Evolutionary conservation across 1,140 invertebrate genomes (phyloP).

Genomic region (Hycleus cichorii): DNA sequence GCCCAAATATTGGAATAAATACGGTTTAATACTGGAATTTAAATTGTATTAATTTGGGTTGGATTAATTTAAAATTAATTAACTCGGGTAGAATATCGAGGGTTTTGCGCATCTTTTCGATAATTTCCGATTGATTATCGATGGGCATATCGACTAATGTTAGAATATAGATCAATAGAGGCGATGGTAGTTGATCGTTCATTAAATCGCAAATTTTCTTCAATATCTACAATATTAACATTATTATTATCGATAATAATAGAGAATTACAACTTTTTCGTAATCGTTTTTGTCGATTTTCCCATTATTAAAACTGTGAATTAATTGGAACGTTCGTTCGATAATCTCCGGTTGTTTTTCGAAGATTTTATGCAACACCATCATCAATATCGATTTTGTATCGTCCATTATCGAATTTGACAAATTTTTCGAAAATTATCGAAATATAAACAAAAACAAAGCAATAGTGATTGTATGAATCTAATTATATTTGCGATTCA

Average conservation of each 20-base stretch:
- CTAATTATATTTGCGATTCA: no score
- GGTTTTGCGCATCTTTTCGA: constrained; percentile 23
- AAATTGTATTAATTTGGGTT: background rate
- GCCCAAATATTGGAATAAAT: constrained; percentile 22
- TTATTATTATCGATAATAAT: background rate
- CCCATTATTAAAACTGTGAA: constrained; percentile 22
- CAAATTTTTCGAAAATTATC: no score
- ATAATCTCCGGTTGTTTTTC: constrained; percentile 26
- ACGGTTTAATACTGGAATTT: constrained; percentile 17
- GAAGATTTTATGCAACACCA: constrained; percentile 27
- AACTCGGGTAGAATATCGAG: constrained; percentile 18
- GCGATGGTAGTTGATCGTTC: constrained; percentile 27
- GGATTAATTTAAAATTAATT: constrained; percentile 1
- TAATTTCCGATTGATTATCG: constrained; percentile 16
- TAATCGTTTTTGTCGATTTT: constrained; percentile 21
- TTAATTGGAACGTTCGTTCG: constrained; percentile 21
- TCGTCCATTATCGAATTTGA: constrained; percentile 23
- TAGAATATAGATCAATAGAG: constrained; percentile 30
- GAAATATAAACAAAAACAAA: no score
- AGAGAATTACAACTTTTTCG: constrained; percentile 11
- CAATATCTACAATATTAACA: constrained; percentile 19
- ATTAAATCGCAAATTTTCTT: constrained; percentile 24
- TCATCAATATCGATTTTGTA: constrained; percentile 25
- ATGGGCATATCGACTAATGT: constrained; percentile 30
- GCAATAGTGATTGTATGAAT: no score